Base-by-base conservation (phyloP, 2,888 invertebrate species). In the Atethmia centrago region DNA sequence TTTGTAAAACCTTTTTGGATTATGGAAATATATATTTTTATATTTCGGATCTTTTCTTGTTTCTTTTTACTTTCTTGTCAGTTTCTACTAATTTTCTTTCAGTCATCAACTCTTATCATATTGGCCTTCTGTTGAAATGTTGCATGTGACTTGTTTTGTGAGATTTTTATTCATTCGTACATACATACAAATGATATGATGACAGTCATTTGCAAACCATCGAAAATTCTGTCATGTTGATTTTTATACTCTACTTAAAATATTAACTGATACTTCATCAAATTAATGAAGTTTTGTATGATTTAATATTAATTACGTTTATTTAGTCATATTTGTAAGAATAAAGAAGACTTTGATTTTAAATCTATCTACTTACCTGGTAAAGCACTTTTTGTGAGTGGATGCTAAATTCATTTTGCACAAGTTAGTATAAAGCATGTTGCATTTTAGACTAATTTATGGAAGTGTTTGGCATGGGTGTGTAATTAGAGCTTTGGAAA, bases 1-100 rank as follows among this genome's bases (percentile, higher is more conserved):
- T 93, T 93, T 93, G 90, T 93, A 91, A 88, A 51, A 85, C 86
- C 88, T 89, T 91, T 92, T 91, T 77, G 86, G 61, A 80, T 72
- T 88, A 70, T 78, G 72, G 80, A 87, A 90, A 91, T 91, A 92
- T 90, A 92, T 84, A 83, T 87, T 87, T 88, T 89, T 87, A 84
- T 81, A 82, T 89, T 83, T 81, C 78, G 77, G 69, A 83, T 71
- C 42, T 79, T 85, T 72, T 85, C 71, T 89, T 85, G 83, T 87
- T 90, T 88, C 71, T 84, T 79, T 89, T 88, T 80, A 74, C 70
- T 82, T 84, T 73, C 74, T 76, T 63, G 40, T 63, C 40, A 45
- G 55, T 63, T 80, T 71, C 75, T 74, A 74, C 70, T 76, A 64
- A 70, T 73, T 64, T 71, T 49, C 40, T 77, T 67, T 67, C 59